Percentiles rank a stretch among this genome's conserved stretches.
phyloP scores from a whole-genome alignment of 2,113 vertebrate species.

The Gadus macrocephalus region DNA sequence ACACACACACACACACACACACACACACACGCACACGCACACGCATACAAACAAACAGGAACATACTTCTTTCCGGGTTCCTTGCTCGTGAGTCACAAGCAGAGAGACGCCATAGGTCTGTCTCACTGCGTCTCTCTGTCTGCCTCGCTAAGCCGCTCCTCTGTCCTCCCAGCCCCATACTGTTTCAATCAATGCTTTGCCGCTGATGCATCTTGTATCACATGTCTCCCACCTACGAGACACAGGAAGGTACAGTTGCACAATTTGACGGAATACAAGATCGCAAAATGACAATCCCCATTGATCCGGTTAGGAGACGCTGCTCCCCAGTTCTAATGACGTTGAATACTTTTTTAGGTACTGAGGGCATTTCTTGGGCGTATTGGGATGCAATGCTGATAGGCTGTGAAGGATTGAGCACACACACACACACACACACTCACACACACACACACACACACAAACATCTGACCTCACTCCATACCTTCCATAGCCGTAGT shows the following conservation, averaged over 20 bases:
- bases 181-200: constrained; percentile 15
- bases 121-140: constrained; percentile 56
- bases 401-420: not conserved
- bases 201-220: constrained; percentile 2
- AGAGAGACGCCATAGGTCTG: constrained; percentile 52
- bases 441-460: constrained; percentile 11
- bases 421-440: not conserved
- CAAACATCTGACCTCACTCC: constrained; percentile 31
- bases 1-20: no score
- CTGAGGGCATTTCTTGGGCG: not conserved
- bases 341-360: no score
- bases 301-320: no score
- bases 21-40: no score
- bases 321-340: no score
- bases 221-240: not conserved
- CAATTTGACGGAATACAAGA: no score
- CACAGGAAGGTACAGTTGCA: no score
- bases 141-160: constrained; percentile 49
- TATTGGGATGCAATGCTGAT: not conserved
- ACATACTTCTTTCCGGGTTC: constrained; percentile 41
- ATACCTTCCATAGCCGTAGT: constrained; percentile 40
- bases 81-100: constrained; percentile 59
- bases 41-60: no score
- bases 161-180: constrained; percentile 26
- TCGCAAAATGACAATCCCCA: no score